Percentiles rank a stretch among this genome's conserved stretches.
These are phyloP conservation scores for Palythoa grandis DNA, from an alignment of 92 coral and sea anemone genomes.

Conservation along the genomic window DNA sequence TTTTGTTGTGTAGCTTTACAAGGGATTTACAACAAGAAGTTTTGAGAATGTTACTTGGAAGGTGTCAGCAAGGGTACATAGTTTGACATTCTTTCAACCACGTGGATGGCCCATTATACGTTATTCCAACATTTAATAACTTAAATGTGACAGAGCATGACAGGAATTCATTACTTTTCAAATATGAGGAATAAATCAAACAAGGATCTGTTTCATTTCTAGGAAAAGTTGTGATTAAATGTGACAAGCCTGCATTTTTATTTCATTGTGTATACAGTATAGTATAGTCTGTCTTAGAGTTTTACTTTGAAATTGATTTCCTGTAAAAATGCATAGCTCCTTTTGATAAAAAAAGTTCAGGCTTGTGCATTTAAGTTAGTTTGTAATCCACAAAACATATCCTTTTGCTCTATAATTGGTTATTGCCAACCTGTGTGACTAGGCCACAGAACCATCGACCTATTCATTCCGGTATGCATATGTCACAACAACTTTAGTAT, in stretches of 20 bases:
- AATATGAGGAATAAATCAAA: conserved; percentile 45
- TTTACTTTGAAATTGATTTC: not conserved
- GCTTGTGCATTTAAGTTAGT: conserved; percentile 5
- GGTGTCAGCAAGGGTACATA: not conserved
- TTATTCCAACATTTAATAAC: conserved; percentile 17
- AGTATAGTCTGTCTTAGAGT: conserved; percentile 3
- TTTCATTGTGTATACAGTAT: not conserved
- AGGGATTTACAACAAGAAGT: too few relatives aligned
- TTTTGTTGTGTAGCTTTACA: too few relatives aligned
- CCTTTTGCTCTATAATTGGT: not conserved
- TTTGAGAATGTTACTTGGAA: too few relatives aligned
- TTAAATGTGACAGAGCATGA: conserved; percentile 23
- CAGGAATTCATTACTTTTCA: conserved; percentile 36
- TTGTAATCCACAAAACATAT: not conserved
- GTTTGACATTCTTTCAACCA: not conserved
- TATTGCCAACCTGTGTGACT: not conserved
- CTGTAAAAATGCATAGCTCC: not conserved
- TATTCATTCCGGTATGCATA: conserved; percentile 2
- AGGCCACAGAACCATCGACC: not conserved
- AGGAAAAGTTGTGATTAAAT: not conserved
- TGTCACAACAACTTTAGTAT: conserved; percentile 29
- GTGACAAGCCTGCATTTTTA: not conserved
- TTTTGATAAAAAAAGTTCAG: not conserved
- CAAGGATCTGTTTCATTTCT: conserved; percentile 16
- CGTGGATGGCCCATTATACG: not conserved